phyloP scores from a whole-genome alignment of 2,797 vertebrate species.

The Hippopotamyrus pictus region DNA sequence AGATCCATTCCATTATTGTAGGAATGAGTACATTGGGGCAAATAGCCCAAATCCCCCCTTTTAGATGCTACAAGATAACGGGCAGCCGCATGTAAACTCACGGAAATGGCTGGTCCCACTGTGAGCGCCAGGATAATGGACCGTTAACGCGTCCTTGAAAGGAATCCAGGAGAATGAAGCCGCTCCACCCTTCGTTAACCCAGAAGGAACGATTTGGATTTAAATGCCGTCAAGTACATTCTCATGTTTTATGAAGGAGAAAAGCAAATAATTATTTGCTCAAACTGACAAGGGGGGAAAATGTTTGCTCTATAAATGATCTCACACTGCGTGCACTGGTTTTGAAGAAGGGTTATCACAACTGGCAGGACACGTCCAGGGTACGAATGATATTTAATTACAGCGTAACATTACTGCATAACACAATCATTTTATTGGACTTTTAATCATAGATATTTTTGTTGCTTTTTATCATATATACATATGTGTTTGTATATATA shows the following conservation, averaged over 20 bases:
- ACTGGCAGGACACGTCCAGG: neutral
- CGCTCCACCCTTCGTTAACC: neutral
- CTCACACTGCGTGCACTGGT: neutral
- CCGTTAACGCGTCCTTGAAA: neutral
- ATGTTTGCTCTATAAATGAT: neutral
- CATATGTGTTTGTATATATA: neutral
- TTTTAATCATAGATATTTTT: neutral
- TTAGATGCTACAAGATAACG: neutral
- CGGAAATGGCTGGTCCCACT: neutral
- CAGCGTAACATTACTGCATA: neutral
- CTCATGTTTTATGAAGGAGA: neutral
- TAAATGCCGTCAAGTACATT: neutral
- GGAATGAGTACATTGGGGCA: slow-evolving; percentile 10
- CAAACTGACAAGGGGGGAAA: neutral
- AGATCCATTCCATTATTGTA: slow-evolving; percentile 19
- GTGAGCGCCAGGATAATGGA: neutral
- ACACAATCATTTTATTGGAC: neutral
- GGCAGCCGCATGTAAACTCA: neutral
- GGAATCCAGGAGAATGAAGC: neutral
- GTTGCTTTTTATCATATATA: neutral
- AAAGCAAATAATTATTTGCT: neutral
- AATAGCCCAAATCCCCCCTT: slow-evolving; percentile 6
- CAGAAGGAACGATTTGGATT: neutral
- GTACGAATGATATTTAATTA: neutral
- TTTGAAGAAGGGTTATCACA: neutral